Base-by-base conservation (phyloP, 2,113 vertebrate genomes). In the Oryzias melastigma region DNA sequence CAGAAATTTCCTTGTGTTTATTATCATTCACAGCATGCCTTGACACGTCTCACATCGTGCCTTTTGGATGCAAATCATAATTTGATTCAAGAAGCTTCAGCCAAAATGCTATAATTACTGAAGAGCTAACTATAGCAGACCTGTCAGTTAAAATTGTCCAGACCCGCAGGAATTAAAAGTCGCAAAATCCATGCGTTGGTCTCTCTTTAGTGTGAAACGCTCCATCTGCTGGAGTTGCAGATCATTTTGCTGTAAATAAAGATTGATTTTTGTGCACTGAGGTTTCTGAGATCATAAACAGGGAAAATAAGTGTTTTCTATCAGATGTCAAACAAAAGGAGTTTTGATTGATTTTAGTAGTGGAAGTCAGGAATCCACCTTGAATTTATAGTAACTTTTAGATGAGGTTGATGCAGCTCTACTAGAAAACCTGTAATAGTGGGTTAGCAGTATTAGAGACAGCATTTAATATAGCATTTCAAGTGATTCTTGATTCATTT, bases 181-280 rank as follows among this genome's bases (percentile, higher is more conserved):
- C 58, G 72, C 52, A 35, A 24, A 25, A 71, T 8, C 18, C 15
- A 18, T 49, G 27, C 20, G 50, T 27, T 72, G 71, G 71, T 64
- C 66, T 45, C 1, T 46, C 15, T 66, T 43, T 45, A 65, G 66
- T 14, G 58, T 58, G 62, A 46, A 65, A 61, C 4, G 18, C 59
- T 56, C 52, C 14, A 17, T 46, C 52, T 58, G 42, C 71, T 63
- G 74, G 17, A 60, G 63, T 68, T 61, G 59, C 62, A 68, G 54
- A 58, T 68, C 24, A 5, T 67, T 60, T 82, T 75, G 52, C 58
- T 44, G 54, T n/a, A 45, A 47, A 64, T 52, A 69, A 70, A 80
- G 66, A 77, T 80, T 73, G 17, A 47, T 65, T 52, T 74, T 65
- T 60, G 16, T 56, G 57, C 49, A 51, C 52, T 65, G 52, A 60